A percentile compares a stretch with the other conserved stretches of the same genome.
Evolutionary conservation across 2,113 vertebrate genomes (phyloP).

Genomic region (Gallinago paraguaiae): DNA sequence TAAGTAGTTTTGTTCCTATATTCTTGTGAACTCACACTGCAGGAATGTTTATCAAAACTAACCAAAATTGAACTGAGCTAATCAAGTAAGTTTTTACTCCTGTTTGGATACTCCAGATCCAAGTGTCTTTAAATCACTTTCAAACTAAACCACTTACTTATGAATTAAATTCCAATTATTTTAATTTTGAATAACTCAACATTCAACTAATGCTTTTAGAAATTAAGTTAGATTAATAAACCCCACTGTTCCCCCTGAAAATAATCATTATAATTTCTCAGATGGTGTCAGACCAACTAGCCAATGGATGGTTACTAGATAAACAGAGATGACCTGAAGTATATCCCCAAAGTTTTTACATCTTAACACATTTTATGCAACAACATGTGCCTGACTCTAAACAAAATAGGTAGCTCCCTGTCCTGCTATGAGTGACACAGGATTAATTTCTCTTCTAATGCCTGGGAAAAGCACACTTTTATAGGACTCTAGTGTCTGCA

Average conservation of each 20-base stretch:
- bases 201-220: not conserved
- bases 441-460: not conserved
- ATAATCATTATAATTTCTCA: not conserved
- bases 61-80: not conserved
- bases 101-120: not conserved
- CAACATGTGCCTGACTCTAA: not conserved
- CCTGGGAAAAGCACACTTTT: not conserved
- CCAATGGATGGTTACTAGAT: not conserved
- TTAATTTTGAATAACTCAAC: not conserved
- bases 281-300: not conserved
- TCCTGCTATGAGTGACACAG: not conserved
- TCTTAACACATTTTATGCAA: not conserved
- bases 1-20: not conserved
- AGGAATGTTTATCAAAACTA: not conserved
- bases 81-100: not conserved
- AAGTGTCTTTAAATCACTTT: not conserved
- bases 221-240: not conserved
- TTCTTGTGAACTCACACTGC: not conserved
- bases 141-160: not conserved
- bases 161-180: not conserved
- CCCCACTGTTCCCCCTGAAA: not conserved
- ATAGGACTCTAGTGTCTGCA: not conserved
- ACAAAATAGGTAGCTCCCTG: not conserved
- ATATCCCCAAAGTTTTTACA: not conserved
- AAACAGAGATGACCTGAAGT: not conserved